phyloP scores from a whole-genome alignment of 2,113 vertebrate genomes.

The Epinephelus fuscoguttatus region DNA sequence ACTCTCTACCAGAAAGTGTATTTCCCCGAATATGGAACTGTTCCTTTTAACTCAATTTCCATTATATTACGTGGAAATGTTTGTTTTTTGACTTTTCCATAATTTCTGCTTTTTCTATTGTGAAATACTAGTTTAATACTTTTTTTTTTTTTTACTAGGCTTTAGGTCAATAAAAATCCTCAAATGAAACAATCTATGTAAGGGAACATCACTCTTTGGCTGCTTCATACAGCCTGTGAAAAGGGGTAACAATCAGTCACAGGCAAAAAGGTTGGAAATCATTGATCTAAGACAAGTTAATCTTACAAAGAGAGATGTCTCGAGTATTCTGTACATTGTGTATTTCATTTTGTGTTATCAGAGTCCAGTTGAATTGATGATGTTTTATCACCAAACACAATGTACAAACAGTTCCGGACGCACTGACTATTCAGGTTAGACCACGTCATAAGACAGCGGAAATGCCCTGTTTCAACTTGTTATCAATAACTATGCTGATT shows the following conservation, averaged over 20 bases:
- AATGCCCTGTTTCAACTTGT: neutral
- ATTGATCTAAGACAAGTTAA: neutral
- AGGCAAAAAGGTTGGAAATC: neutral
- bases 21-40: neutral
- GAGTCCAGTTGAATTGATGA: neutral
- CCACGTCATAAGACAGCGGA: constrained; percentile 17
- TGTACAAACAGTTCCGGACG: constrained; percentile 11
- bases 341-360: neutral
- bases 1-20: too few species aligned
- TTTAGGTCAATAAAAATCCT: too few species aligned
- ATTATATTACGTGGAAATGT: neutral
- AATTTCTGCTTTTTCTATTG: neutral
- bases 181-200: too few species aligned
- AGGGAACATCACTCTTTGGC: too few species aligned
- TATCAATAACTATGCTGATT: neutral
- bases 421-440: constrained; percentile 34
- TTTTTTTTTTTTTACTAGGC: too few species aligned
- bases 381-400: constrained; percentile 10
- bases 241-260: too few species aligned
- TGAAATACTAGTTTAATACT: neutral
- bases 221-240: too few species aligned
- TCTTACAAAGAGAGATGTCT: too few species aligned
- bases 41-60: neutral
- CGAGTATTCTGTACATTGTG: neutral
- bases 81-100: neutral